Evolutionary conservation across 2,888 invertebrate species (phyloP).

Genomic region (Himalopsyche anomala): DNA sequence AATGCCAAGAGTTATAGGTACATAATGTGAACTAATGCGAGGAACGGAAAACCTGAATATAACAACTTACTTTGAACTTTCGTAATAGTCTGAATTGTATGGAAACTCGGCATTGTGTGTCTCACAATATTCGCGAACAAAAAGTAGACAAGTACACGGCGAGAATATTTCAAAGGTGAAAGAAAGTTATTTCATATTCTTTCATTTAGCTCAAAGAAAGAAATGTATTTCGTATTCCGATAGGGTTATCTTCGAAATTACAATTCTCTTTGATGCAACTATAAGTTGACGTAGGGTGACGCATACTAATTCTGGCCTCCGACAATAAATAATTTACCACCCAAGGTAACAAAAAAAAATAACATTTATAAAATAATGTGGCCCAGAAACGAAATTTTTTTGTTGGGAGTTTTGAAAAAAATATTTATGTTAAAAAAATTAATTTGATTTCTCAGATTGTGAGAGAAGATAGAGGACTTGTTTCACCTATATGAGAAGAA

Average conservation of each 20-base stretch:
- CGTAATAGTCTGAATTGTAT: constrained; percentile 15
- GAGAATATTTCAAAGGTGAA: constrained; percentile 10
- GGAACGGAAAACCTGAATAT: not conserved
- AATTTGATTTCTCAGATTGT: too few relatives aligned
- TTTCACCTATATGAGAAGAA: too few relatives aligned
- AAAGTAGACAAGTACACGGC: not conserved
- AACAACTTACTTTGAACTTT: constrained; percentile 26
- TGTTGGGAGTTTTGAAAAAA: too few relatives aligned
- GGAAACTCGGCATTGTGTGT: not conserved
- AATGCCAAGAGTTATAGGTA: not conserved
- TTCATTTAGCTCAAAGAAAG: constrained; percentile 12
- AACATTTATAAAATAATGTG: too few relatives aligned
- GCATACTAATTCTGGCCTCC: too few relatives aligned
- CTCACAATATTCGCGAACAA: not conserved
- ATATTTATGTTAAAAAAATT: too few relatives aligned
- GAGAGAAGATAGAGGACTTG: too few relatives aligned
- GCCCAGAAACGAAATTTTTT: too few relatives aligned
- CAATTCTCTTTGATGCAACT: constrained; percentile 3
- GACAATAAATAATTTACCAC: too few relatives aligned
- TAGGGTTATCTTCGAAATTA: not conserved
- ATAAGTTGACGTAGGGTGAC: not conserved
- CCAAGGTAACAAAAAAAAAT: too few relatives aligned
- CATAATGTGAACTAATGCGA: not conserved
- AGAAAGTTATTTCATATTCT: constrained; percentile 4
- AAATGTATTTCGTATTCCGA: not conserved